These are phyloP conservation scores for Aphrocallistes beatrix DNA, from an alignment of 37 sponge, comb jelly and placozoan species.

Conservation along the genomic window DNA sequence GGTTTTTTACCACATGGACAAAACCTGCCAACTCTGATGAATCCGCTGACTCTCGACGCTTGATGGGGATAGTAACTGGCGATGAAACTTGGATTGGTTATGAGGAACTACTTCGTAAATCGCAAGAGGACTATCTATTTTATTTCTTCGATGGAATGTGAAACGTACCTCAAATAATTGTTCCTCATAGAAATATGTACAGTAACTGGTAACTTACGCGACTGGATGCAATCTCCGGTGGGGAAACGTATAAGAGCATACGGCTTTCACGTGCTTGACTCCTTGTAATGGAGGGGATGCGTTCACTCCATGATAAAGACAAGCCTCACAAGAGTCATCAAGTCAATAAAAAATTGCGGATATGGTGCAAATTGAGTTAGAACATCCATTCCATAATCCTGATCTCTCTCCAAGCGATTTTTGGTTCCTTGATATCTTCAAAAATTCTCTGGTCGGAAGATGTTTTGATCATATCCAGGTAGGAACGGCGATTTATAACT, in stretches of 20 bases:
- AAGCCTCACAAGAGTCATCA: neutral
- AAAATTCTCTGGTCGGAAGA: neutral
- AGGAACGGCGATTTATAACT: no score
- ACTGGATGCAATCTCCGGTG: neutral
- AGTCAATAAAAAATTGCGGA: neutral
- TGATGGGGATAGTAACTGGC: no score
- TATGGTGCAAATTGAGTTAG: neutral
- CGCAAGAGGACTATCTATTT: neutral
- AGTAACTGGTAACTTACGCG: neutral
- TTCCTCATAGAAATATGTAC: neutral
- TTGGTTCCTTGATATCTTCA: neutral
- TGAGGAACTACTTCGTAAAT: neutral
- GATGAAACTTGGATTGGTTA: neutral
- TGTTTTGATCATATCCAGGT: no score
- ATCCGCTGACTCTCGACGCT: no score
- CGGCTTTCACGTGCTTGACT: neutral
- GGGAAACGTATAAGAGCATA: neutral
- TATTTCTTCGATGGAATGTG: neutral
- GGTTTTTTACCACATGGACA: neutral
- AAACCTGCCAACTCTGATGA: neutral
- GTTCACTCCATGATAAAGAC: neutral
- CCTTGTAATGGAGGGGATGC: neutral
- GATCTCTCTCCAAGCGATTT: neutral
- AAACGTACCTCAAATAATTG: neutral
- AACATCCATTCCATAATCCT: neutral